Evolutionary conservation across 2,113 vertebrate genomes (phyloP).

Genomic region (Riparia riparia): DNA sequence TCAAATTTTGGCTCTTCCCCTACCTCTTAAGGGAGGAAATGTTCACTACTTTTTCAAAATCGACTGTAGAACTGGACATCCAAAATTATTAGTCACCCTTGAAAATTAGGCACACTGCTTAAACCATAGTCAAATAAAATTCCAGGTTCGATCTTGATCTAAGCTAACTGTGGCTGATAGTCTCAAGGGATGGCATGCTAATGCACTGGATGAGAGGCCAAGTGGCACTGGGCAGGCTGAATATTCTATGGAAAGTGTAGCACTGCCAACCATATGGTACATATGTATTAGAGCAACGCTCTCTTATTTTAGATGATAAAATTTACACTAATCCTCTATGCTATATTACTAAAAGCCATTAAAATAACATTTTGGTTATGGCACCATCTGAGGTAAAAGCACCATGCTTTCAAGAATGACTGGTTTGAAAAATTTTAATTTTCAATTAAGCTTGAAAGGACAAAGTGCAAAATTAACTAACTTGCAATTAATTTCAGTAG

Average conservation of each 20-base stretch:
- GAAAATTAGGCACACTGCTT: not conserved
- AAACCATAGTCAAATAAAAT: not conserved
- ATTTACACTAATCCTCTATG: not conserved
- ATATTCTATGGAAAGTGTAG: not conserved
- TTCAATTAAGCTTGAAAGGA: conserved; percentile 78
- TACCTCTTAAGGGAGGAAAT: not conserved
- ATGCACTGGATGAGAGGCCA: not conserved
- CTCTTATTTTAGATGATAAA: not conserved
- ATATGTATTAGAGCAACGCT: not conserved
- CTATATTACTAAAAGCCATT: not conserved
- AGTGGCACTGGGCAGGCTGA: not conserved
- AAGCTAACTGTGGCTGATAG: not conserved
- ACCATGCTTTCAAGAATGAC: conserved; percentile 15
- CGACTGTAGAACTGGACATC: not conserved
- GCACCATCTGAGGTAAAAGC: conserved; percentile 9
- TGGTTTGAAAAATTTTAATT: conserved; percentile 55
- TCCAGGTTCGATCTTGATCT: not conserved
- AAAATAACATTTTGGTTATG: not conserved
- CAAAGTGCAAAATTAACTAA: conserved; percentile 80
- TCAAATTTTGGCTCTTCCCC: not conserved
- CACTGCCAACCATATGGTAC: not conserved
- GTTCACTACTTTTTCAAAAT: not conserved
- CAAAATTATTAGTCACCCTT: not conserved
- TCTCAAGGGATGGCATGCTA: not conserved
- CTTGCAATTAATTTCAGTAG: conserved; percentile 81